Evolutionary conservation across 1,140 invertebrate species (phyloP), one percentile per base, ranked within the genome.

Genomic region (Drosophila hydei): DNA sequence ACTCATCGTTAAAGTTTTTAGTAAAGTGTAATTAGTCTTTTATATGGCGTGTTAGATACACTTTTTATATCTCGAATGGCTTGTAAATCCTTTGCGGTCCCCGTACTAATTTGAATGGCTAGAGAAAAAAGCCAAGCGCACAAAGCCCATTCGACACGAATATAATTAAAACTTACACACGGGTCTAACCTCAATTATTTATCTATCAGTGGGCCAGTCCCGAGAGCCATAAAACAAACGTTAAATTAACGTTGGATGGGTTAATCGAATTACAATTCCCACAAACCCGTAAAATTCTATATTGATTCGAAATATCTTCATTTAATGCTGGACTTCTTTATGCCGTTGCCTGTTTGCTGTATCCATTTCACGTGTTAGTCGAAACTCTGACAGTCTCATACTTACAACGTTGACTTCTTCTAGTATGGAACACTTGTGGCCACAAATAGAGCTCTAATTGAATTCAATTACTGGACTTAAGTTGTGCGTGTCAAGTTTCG

Each of bases 1-100:
- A 72, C 62, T 77, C 73, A 54, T 80, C 64, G 81, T 84, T 77
- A 87, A 81, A 77, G 69, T 87, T 85, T 80, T 71, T 64, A 58
- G 61, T 63, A 64, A 25, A 80, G 81, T 80, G 77, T 85, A 85
- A 87, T 85, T 85, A 85, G 80, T 85, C 62, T 79, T 87, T 76
- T 70, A 58, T 72, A 50, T 69, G 48, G 45, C 45, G 21, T 56
- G 55, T 43, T 42, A 38, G 54, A 19, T 51, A 54, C 25, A 48
- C 40, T 12, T 60, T 59, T 61, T 36, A 47, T 50, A 63, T 16
- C 9, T 45, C 30, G 55, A 73, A 80, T 77, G 54, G 62, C 80
- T 79, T 76, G 65, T 54, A 67, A 80, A 80, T 81, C 72, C 72
- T 80, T 81, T 80, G 77, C 73, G 72, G 72, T 60, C 61, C 58